Evolutionary conservation across 2,797 vertebrate species (phyloP).

Genomic region (Heterohyrax brucei): DNA sequence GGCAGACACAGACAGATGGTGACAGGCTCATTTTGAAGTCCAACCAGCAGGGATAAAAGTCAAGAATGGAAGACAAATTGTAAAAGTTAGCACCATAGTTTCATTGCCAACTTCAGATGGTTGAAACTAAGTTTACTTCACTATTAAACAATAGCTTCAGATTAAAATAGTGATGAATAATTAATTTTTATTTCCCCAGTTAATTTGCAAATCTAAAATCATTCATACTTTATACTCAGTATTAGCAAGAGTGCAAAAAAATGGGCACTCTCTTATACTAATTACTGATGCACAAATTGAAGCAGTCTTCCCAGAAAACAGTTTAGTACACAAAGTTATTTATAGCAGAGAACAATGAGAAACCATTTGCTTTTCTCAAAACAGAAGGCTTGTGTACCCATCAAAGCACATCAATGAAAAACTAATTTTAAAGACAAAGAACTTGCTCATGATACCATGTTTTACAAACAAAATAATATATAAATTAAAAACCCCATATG

Average conservation of each 20-base stretch:
- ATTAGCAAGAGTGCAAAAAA: background rate
- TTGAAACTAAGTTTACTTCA: conserved; percentile 26
- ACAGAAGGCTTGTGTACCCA: background rate
- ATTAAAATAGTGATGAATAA: conserved; percentile 9
- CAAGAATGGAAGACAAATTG: conserved; percentile 84
- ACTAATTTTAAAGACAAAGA: conserved; percentile 57
- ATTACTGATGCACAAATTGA: background rate
- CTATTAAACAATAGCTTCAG: background rate
- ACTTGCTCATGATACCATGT: background rate
- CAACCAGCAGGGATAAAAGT: conserved; percentile 74
- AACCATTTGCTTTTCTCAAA: background rate
- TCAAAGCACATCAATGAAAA: conserved; percentile 65
- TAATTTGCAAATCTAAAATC: background rate
- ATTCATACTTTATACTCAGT: background rate
- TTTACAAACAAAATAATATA: conserved; percentile 61
- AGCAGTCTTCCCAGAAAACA: conserved; percentile 16
- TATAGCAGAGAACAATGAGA: conserved; percentile 54
- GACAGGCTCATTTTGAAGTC: conserved; percentile 72
- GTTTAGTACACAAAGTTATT: conserved; percentile 31
- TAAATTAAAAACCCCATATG: conserved; percentile 24
- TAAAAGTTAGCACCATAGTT: conserved; percentile 51
- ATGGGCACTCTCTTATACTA: background rate
- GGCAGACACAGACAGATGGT: conserved; percentile 74
- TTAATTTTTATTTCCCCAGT: background rate
- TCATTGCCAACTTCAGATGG: background rate